Conservation (phyloP, 2,113 vertebrate species). For the Collichthys lucidus region DNA sequence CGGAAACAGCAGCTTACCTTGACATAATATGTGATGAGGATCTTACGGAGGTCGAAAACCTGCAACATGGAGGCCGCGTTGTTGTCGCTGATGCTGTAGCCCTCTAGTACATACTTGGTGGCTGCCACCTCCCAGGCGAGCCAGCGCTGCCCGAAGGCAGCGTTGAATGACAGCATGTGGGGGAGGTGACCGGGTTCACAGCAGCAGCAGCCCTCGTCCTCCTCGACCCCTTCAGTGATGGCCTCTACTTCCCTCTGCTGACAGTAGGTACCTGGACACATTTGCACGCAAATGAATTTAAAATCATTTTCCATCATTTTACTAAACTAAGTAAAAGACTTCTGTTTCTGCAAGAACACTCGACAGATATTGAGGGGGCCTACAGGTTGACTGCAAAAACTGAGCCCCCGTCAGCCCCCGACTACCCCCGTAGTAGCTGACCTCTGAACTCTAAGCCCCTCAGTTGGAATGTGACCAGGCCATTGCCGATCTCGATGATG, state of each 20-base stretch:
- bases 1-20: conserved; percentile 80
- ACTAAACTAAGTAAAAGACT: not conserved
- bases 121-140: conserved; percentile 94
- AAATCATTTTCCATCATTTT: not conserved
- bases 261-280: conserved; percentile 89
- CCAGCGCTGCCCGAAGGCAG: conserved; percentile 95
- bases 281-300: not conserved
- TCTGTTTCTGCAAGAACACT: not conserved
- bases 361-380: not conserved
- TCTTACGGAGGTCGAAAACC: conserved; percentile 93
- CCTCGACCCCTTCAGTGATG: conserved; percentile 93
- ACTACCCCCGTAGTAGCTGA: conserved; percentile 64
- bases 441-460: conserved; percentile 94
- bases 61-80: conserved; percentile 94
- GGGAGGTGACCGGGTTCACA: conserved; percentile 93
- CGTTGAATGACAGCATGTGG: conserved; percentile 92
- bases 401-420: not conserved
- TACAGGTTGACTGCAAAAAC: conserved; percentile 7
- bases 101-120: conserved; percentile 93
- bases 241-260: conserved; percentile 95
- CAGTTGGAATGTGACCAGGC: conserved; percentile 93
- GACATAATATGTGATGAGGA: conserved; percentile 94
- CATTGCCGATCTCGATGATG: conserved; percentile 93
- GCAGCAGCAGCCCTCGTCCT: conserved; percentile 94
- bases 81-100: conserved; percentile 95